Evolutionary conservation across 2,797 vertebrate species (phyloP), one percentile per base, ranked within the genome.

Genomic region (Lerista edwardsae): DNA sequence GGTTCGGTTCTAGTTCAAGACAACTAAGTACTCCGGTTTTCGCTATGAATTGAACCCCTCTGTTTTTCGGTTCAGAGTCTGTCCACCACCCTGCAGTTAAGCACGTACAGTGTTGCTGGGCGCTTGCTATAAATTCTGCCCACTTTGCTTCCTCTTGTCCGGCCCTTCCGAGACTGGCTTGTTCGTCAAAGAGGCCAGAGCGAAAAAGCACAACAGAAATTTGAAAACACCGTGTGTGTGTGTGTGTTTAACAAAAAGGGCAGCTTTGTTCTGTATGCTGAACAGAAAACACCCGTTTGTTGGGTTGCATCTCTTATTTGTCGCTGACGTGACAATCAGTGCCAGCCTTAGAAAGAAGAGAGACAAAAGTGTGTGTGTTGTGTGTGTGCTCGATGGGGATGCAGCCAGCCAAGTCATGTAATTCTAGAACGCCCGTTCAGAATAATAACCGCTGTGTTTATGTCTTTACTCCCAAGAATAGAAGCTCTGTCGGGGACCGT

Each of bases 271-370:
- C 77, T 36, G 5, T 71, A 39, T 21, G 8, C 4, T 73, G 83
- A 68, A n/a, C 90, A 91, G 89, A 87, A 87, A 93, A 91, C 3
- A 0, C 83, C 62, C 88, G 87, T 90, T 94, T 91, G 92, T 92
- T 82, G 87, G 41, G 34, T 84, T 91, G 84, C 25, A 0, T 3
- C 83, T 68, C 83, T 86, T 82, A 82, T 88, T 92, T 84, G 86
- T 44, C 69, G 51, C 79, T 93, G 88, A 87, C 51, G 79, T 86
- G 91, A 90, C 80, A 77, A 89, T 87, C 44, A 6, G 90, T 84
- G 44, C 76, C 72, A 84, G 84, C 88, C 36, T 76, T 62, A 59
- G 87, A 89, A 29, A 23, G 7, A n/a, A 27, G 51, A 61, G 14
- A 47, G 51, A 89, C 91, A 93, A 93, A 92, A 83, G 87, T 89